Base-by-base conservation (phyloP, 2,113 vertebrate species). In the Petroica traversi region DNA sequence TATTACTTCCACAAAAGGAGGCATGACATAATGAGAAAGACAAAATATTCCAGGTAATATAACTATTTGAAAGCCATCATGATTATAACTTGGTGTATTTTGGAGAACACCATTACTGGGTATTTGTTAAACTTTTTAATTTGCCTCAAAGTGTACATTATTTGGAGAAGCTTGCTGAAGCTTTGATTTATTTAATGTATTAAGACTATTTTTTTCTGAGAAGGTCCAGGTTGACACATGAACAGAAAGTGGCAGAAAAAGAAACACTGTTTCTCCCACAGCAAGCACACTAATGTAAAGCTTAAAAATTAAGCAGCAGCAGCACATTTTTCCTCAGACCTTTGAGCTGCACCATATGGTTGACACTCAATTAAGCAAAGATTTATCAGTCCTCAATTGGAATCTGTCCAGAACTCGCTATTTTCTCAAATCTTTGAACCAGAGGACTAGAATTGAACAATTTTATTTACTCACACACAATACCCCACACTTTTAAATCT, bases 311-410 rank as follows among this genome's bases (percentile, higher is more conserved):
- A 93, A 85, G 87, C 43, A 72, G 54, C 77, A 29, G 84, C 78
- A 89, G 78, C 67, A 88, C 74, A 89, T 92, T 89, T 93, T 88
- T 88, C 58, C 82, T 73, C 64, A 93, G 79, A 92, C 91, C 94
- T 96, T 95, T 96, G 81, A 95, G 86, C 93, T 83, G 81, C 36
- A 83, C 87, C 95, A 95, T 94, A 95, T 92, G 94, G 78, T 14
- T 92, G 85, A 82, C 0, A 4, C 29, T 88, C 93, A 96, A 49
- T 91, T 93, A 96, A 93, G 95, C 57, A 54, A 75, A 91, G 85
- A 93, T 58, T 93, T 92, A 83, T 93, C 71, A 95, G 75, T 55
- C 48, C 38, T 63, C 31, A 49, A 67, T 0, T 89, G 93, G 94
- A 95, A 86, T 7, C 8, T 26, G n/a, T 88, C 92, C 88, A 95